These are phyloP conservation scores for Gasterosteus nipponicus DNA, from an alignment of 2,113 vertebrate species.

Conservation along the genomic window DNA sequence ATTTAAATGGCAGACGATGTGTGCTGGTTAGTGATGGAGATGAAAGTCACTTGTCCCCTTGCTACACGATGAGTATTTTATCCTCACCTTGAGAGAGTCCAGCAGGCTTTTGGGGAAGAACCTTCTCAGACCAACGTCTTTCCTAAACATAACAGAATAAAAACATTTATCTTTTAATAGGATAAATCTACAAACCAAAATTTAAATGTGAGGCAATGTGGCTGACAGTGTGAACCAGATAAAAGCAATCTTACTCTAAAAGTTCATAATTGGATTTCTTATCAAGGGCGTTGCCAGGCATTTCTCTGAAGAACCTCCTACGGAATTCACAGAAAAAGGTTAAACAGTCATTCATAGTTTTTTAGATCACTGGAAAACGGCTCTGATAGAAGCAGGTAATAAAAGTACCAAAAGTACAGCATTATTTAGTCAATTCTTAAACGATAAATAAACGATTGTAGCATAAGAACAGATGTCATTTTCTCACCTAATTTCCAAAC, in stretches of 20 bases:
- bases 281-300: conserved; percentile 96
- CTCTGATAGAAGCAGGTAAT: not conserved
- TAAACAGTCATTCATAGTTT: not conserved
- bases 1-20: not conserved
- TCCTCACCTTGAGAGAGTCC: conserved; percentile 97
- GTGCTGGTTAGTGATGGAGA: not conserved
- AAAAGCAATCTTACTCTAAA: conserved; percentile 89
- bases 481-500: conserved; percentile 96
- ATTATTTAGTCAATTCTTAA: not conserved
- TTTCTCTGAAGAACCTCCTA: conserved; percentile 97
- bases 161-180: not conserved
- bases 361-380: not conserved
- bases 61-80: not conserved
- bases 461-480: not conserved
- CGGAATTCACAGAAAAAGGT: conserved; percentile 43
- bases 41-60: conserved; percentile 1
- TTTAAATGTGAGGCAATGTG: not conserved
- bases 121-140: conserved; percentile 96
- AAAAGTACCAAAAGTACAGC: not conserved
- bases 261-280: conserved; percentile 99
- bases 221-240: not conserved
- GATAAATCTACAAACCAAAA: not conserved
- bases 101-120: conserved; percentile 98
- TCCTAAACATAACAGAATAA: conserved; percentile 77
- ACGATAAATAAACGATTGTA: not conserved